phyloP scores from a whole-genome alignment of 2,113 vertebrate genomes.

The Mustelus asterias region DNA sequence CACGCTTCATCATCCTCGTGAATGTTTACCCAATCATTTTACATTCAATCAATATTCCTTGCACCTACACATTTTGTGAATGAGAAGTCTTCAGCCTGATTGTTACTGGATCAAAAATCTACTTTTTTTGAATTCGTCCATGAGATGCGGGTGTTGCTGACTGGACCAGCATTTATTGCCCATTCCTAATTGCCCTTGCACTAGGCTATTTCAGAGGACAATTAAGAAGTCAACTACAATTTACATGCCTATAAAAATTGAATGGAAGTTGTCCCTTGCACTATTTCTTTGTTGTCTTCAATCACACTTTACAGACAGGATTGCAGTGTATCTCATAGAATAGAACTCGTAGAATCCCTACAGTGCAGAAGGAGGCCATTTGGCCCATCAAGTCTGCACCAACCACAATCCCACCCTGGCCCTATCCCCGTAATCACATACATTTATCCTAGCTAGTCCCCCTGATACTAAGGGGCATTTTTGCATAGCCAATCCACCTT shows the following conservation, averaged over 20 bases:
- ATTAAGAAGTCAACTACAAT: neutral
- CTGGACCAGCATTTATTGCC: too few relatives aligned
- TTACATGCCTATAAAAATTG: neutral
- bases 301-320: neutral
- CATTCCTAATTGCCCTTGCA: too few relatives aligned
- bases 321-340: neutral
- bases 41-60: neutral
- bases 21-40: neutral
- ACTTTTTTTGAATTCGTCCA: neutral
- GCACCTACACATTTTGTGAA: neutral
- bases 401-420: too few relatives aligned
- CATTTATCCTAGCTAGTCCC: too few relatives aligned
- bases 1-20: neutral
- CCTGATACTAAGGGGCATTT: too few relatives aligned
- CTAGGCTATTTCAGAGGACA: too few relatives aligned
- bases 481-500: too few relatives aligned
- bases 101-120: neutral
- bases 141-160: too few relatives aligned
- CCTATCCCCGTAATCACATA: too few relatives aligned
- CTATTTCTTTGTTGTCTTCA: neutral
- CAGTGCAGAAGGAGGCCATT: too few relatives aligned
- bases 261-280: neutral
- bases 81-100: neutral
- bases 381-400: too few relatives aligned
- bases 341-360: too few relatives aligned